Evolutionary conservation across 2,797 vertebrate genomes (phyloP), one percentile per base, ranked within the genome.

Genomic region (Crocidura indochinensis): DNA sequence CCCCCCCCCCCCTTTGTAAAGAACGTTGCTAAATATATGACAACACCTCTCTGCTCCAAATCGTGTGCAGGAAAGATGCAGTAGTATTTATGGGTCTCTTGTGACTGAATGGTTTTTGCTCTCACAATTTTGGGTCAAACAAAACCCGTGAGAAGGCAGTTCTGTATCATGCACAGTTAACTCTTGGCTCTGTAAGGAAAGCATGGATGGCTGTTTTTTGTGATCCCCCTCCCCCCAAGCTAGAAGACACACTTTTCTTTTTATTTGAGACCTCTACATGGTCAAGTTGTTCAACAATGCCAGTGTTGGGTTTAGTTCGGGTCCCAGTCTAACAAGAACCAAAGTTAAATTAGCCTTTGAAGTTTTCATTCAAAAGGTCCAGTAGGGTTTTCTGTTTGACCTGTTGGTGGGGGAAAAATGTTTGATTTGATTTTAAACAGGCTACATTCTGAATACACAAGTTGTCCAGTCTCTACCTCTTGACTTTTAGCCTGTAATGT

Each of bases 81-180:
- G 77, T 47, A 46, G 94, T 93, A 94, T 93, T 94, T 95, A 91
- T 93, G 87, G 91, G 14, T 92, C 49, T 90, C 69, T 87, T 91
- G 46, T 95, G 94, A 95, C 88, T 91, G 87, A 83, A 38, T 68
- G 62, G 27, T 91, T 88, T 91, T 38, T 38, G 79, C 56, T 91
- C 60, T 89, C 87, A 24, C 9, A 87, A 89, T 44, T 92, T 94
- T 83, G 5, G 38, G 22, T 87, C 78, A 83, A 91, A 84, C 78
- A 83, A 91, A 84, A 71, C 6, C 11, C 65, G 6, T 72, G 73
- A 51, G 92, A 84, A 92, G 91, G 56, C 19, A 92, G n/a, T 29
- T 94, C 47, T 85, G 22, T 90, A 8, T 73, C 71, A n/a, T 49
- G 64, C 51, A 62, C 71, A 44, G 38, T 87, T 26, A 60, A 14